A percentile compares a stretch with the other conserved stretches of the same genome.
Evolutionary conservation across 2,797 vertebrate species (phyloP).

Genomic region (Myiotriccus ornatus): DNA sequence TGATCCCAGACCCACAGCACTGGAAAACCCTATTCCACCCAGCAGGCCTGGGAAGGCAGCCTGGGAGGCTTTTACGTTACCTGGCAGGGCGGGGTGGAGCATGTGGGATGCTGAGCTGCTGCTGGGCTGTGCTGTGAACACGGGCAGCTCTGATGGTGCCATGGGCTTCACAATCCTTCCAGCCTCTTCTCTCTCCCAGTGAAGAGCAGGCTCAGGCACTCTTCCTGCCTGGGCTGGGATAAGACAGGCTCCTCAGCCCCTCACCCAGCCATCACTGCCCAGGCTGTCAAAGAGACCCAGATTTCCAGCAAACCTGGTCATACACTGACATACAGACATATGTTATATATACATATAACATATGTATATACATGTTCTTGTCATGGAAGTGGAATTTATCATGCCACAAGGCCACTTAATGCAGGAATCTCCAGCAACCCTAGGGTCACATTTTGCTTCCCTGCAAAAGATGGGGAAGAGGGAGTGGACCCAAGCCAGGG

Average conservation of each 20-base stretch:
- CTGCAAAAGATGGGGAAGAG: neutral
- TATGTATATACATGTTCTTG: neutral
- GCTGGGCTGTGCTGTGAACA: neutral
- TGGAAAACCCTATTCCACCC: neutral
- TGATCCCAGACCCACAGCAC: fast-evolving
- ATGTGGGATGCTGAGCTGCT: neutral
- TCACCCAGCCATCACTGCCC: neutral
- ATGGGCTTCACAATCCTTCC: neutral
- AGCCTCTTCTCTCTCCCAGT: neutral
- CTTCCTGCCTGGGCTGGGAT: neutral
- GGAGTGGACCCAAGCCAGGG: neutral
- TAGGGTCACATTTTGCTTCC: neutral
- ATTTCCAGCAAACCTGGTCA: neutral
- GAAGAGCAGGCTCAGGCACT: neutral
- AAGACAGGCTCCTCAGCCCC: neutral
- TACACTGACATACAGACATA: neutral
- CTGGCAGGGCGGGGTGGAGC: fast-evolving
- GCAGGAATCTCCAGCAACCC: neutral
- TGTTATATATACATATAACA: neutral
- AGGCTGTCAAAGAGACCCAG: neutral
- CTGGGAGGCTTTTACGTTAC: neutral
- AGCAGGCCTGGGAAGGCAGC: neutral
- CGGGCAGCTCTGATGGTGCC: neutral
- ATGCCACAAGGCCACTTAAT: neutral
- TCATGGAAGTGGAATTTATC: neutral